These are phyloP conservation scores for Papilio helenus DNA, from an alignment of 1,140 invertebrate species.

Conservation along the genomic window DNA sequence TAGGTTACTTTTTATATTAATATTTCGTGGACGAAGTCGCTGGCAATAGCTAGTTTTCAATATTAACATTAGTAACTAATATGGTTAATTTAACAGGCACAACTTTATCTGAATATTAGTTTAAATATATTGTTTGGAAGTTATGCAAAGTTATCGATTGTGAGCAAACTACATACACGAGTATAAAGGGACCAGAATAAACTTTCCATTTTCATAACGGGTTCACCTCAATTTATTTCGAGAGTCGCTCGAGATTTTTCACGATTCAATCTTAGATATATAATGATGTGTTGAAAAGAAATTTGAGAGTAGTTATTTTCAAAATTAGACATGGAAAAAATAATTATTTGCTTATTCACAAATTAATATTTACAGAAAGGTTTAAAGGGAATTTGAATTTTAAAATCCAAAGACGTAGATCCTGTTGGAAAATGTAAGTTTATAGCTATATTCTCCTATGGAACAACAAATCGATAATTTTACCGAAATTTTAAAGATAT, in stretches of 20 bases:
- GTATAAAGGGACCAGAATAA: constrained; percentile 30
- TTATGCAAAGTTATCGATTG: constrained; percentile 20
- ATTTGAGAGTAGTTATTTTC: background rate
- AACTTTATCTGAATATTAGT: background rate
- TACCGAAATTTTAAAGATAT: too few species aligned
- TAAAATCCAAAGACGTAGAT: too few species aligned
- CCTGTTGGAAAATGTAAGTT: too few species aligned
- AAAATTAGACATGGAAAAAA: background rate
- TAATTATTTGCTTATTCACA: background rate
- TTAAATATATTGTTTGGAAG: constrained; percentile 21
- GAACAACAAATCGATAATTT: too few species aligned
- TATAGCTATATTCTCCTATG: too few species aligned
- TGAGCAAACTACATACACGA: background rate
- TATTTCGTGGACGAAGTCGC: too few species aligned
- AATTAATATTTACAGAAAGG: too few species aligned
- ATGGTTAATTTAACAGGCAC: background rate
- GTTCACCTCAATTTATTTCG: constrained; percentile 21
- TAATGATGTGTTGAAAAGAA: constrained; percentile 7
- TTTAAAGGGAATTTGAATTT: too few species aligned
- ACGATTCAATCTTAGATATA: background rate
- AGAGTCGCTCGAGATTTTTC: constrained; percentile 16
- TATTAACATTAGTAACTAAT: background rate
- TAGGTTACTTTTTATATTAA: too few species aligned
- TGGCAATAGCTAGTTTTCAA: too few species aligned
- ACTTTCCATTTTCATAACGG: constrained; percentile 23